Evolutionary conservation across 2,113 vertebrate genomes (phyloP).

Genomic region (Indri indri): DNA sequence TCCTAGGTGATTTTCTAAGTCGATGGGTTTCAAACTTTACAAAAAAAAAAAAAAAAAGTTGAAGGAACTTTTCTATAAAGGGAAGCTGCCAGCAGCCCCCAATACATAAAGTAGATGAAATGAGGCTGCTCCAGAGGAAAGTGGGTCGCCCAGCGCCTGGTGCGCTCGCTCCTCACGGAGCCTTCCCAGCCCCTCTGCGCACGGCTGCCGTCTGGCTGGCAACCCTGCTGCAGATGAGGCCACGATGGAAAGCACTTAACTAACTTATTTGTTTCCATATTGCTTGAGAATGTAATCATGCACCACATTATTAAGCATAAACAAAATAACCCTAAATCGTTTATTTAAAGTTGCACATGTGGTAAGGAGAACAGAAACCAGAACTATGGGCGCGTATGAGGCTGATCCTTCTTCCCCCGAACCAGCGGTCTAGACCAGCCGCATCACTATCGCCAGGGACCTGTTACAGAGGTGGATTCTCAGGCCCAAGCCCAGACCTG

Average conservation of each 20-base stretch:
- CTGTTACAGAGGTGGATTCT: background rate
- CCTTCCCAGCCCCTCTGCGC: too few relatives aligned
- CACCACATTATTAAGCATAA: background rate
- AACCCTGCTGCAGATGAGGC: background rate
- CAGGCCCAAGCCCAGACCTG: background rate
- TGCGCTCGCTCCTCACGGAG: background rate
- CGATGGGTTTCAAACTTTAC: background rate
- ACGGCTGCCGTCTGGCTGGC: background rate
- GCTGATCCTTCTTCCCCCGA: background rate
- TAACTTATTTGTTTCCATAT: background rate
- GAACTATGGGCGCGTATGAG: background rate
- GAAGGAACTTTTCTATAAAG: background rate
- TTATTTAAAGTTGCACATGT: background rate
- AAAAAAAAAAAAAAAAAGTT: background rate
- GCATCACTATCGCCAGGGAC: fast-evolving
- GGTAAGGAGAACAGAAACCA: background rate
- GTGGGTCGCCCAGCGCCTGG: too few relatives aligned
- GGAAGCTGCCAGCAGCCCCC: background rate
- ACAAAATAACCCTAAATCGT: background rate
- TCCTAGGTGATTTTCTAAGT: slow-evolving; percentile 13
- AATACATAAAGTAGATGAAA: background rate
- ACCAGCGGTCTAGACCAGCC: too few relatives aligned
- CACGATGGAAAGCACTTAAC: background rate
- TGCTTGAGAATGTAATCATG: background rate
- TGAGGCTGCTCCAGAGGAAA: background rate